Percentiles rank a stretch among this genome's conserved stretches.
phyloP scores from a whole-genome alignment of 2,113 vertebrate species.

The Oncorhynchus mykiss region DNA sequence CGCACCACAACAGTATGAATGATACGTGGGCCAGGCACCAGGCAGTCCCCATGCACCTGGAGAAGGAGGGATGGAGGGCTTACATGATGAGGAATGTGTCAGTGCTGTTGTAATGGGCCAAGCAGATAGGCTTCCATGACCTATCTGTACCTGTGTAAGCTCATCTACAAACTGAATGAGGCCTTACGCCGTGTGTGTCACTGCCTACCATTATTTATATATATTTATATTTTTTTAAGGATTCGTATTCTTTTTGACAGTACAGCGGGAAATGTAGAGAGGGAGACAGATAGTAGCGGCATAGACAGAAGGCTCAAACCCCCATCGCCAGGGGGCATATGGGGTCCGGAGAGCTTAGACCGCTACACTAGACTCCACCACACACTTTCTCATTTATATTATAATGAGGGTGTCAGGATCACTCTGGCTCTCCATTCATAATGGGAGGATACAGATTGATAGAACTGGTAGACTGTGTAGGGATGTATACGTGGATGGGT shows the following conservation, averaged over 20 bases:
- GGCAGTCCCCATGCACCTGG: conserved; percentile 17
- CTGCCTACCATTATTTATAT: conserved; percentile 27
- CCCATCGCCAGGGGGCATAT: too few species aligned
- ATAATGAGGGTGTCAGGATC: conserved; percentile 28
- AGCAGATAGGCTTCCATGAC: conserved; percentile 15
- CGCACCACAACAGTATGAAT: conserved; percentile 3
- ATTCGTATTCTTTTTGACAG: too few species aligned
- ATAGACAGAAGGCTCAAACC: too few species aligned
- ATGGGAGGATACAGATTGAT: conserved; percentile 27
- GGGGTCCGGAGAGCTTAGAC: too few species aligned
- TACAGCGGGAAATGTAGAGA: too few species aligned
- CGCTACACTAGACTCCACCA: too few species aligned
- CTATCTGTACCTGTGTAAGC: background rate
- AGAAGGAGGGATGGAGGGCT: conserved; percentile 23
- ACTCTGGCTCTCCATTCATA: conserved; percentile 21
- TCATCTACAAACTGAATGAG: background rate
- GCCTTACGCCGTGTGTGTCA: background rate
- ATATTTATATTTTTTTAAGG: too few species aligned
- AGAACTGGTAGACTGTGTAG: conserved; percentile 14
- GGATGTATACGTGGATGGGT: background rate
- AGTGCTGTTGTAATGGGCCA: conserved; percentile 37
- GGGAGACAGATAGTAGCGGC: too few species aligned
- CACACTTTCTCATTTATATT: conserved; percentile 48
- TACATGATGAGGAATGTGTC: conserved; percentile 16
- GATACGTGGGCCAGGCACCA: background rate